A percentile compares a stretch with the other conserved stretches of the same genome.
Conservation (phyloP, 2,797 vertebrate genomes). For the Merluccius polli region DNA sequence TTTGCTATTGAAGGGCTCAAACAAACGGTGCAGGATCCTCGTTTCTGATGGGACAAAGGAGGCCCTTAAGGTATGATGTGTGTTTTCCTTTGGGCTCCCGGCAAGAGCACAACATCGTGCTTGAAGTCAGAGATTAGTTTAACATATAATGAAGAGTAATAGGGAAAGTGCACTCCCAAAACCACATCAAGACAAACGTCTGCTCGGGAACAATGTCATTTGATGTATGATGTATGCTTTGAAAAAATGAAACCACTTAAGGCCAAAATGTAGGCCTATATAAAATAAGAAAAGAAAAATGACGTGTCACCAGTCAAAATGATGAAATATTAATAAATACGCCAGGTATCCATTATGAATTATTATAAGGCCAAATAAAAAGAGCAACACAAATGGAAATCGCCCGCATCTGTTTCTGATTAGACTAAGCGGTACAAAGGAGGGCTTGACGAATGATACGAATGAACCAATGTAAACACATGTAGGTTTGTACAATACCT, state of each 20-base stretch:
- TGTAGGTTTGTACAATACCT: neutral
- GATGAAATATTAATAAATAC: neutral
- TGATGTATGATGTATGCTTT: neutral
- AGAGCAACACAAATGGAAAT: neutral
- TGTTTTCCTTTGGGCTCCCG: neutral
- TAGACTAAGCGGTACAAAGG: neutral
- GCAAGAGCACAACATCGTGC: neutral
- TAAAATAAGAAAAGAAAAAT: too few species aligned
- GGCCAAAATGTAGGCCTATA: too few species aligned
- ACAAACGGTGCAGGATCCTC: neutral
- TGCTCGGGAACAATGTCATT: neutral
- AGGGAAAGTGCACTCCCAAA: neutral
- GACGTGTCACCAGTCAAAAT: too few species aligned
- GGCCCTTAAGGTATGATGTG: neutral
- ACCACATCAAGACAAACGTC: neutral
- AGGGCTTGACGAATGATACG: neutral
- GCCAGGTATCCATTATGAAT: neutral
- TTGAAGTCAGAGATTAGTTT: neutral
- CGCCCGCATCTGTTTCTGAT: neutral
- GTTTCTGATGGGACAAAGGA: neutral
- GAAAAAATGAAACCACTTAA: neutral
- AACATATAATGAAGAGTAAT: neutral
- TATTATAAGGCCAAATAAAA: neutral
- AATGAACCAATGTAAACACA: neutral
- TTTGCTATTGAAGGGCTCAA: neutral